Percentiles rank a stretch among this genome's conserved stretches.
Evolutionary conservation across 2,113 vertebrate species (phyloP).

Genomic region (Thryonomys swinderianus): DNA sequence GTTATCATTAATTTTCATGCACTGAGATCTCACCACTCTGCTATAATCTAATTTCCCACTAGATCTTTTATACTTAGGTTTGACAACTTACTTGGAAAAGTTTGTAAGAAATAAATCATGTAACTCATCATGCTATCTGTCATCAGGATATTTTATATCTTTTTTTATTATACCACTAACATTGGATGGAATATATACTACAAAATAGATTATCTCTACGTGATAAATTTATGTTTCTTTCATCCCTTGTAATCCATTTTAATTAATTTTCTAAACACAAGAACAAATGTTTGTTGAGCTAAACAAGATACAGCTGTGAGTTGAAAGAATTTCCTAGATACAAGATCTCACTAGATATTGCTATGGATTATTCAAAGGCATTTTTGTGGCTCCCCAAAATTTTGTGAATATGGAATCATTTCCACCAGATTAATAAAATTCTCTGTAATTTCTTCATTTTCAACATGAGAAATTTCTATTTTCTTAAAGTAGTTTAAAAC

Average conservation of each 20-base stretch:
- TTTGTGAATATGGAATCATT: background rate
- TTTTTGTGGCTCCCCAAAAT: background rate
- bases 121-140: background rate
- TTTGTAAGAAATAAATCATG: slow-evolving; percentile 29
- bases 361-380: background rate
- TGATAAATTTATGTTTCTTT: slow-evolving; percentile 1
- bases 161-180: slow-evolving; percentile 10
- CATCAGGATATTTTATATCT: background rate
- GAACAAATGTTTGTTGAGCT: background rate
- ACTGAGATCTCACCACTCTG: background rate
- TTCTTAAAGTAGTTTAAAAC: slow-evolving; percentile 37
- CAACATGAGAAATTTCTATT: background rate
- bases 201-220: background rate
- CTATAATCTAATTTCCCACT: background rate
- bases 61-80: background rate
- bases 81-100: background rate
- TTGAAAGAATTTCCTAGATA: background rate
- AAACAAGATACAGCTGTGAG: background rate
- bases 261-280: background rate
- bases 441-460: background rate
- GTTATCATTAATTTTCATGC: background rate
- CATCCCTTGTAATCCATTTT: background rate
- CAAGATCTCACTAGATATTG: background rate
- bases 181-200: background rate
- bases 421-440: background rate